A percentile compares a stretch with the other conserved stretches of the same genome.
phyloP scores from a whole-genome alignment of 2,888 invertebrate genomes.

The Rapana venosa region DNA sequence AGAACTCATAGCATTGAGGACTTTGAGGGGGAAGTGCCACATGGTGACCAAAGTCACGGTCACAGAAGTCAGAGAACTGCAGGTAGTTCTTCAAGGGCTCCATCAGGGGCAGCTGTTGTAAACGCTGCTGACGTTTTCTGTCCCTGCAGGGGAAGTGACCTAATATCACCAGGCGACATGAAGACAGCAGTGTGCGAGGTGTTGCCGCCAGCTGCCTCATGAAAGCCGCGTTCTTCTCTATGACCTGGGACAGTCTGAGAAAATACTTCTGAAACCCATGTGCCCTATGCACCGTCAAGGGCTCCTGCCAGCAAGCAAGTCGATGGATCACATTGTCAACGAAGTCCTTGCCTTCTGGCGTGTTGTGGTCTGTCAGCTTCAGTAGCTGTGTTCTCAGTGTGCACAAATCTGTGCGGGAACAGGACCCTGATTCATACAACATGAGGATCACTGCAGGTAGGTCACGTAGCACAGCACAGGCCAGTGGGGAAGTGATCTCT shows the following conservation, averaged over 20 bases:
- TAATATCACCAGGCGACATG: conserved; percentile 1
- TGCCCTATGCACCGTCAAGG: neutral
- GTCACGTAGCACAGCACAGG: too few relatives aligned
- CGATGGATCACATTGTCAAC: too few relatives aligned
- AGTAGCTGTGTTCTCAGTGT: too few relatives aligned
- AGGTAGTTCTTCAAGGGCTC: neutral
- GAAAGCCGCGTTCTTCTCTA: neutral
- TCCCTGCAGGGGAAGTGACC: neutral
- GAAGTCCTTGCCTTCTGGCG: too few relatives aligned
- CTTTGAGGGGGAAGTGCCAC: too few relatives aligned
- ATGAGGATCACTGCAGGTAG: too few relatives aligned
- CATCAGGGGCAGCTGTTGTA: neutral
- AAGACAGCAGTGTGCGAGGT: conserved; percentile 8
- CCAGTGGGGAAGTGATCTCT: too few relatives aligned
- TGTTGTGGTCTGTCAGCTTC: too few relatives aligned
- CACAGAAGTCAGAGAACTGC: conserved; percentile 16
- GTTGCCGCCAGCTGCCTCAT: neutral
- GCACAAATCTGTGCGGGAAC: too few relatives aligned
- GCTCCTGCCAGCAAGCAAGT: too few relatives aligned
- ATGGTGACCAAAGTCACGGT: neutral
- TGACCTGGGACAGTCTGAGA: neutral
- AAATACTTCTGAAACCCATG: neutral
- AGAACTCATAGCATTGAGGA: too few relatives aligned
- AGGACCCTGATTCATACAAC: too few relatives aligned
- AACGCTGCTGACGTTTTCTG: neutral